A percentile compares a stretch with the other conserved stretches of the same genome.
Evolutionary conservation across 2,888 invertebrate species (phyloP).

Genomic region (Drosophila neonasuta): DNA sequence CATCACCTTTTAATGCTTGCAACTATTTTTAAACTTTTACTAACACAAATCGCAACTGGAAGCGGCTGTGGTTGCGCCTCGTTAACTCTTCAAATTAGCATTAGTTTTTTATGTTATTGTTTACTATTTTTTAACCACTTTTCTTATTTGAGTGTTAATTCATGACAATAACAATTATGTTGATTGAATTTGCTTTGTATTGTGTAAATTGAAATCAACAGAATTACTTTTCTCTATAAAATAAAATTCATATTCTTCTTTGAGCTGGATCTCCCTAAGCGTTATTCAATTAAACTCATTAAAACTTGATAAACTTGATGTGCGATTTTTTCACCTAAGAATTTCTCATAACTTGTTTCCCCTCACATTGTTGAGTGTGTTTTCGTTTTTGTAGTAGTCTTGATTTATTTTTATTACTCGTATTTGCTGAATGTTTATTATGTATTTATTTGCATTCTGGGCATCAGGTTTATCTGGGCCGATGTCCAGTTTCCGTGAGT

Average conservation of each 20-base stretch:
- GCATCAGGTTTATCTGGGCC: constrained; percentile 20
- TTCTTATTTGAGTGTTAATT: constrained; percentile 53
- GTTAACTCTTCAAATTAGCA: constrained; percentile 51
- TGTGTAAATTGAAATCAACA: neutral
- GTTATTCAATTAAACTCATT: neutral
- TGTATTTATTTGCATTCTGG: constrained; percentile 15
- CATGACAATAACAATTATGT: constrained; percentile 28
- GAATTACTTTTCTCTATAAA: neutral
- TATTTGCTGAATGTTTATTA: constrained; percentile 11
- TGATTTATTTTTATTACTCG: constrained; percentile 2
- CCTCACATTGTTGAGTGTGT: neutral
- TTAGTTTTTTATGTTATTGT: constrained; percentile 11
- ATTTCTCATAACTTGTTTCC: neutral
- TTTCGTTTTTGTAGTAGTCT: neutral
- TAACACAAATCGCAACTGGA: constrained; percentile 36
- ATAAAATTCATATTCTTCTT: neutral
- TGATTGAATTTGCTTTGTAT: constrained; percentile 13
- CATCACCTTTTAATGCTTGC: neutral
- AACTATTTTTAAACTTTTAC: constrained; percentile 37
- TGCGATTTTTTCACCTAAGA: neutral
- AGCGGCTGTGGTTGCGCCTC: constrained; percentile 29
- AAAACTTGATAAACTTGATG: neutral
- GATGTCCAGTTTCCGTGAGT: constrained; percentile 33
- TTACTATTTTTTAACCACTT: constrained; percentile 15
- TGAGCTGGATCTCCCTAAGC: neutral